A percentile compares a stretch with the other conserved stretches of the same genome.
Conservation (phyloP, 2,888 invertebrate genomes). For the Halocaridina rubra region DNA sequence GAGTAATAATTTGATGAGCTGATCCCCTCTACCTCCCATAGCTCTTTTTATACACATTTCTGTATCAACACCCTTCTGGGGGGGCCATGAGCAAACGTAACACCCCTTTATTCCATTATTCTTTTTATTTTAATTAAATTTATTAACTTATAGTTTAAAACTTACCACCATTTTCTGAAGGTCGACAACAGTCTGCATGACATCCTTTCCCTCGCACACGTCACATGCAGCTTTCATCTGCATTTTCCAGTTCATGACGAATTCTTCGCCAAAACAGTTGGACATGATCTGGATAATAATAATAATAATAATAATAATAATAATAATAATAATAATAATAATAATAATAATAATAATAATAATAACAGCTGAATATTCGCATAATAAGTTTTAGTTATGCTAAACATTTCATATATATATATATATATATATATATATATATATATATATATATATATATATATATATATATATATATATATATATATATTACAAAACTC, state of each 20-base stretch:
- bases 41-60: too few relatives aligned
- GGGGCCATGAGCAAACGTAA: too few relatives aligned
- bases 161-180: slow-evolving; percentile 1
- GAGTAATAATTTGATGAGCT: not conserved
- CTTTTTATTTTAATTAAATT: too few relatives aligned
- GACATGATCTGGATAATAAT: not conserved
- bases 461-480: not conserved
- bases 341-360: not conserved
- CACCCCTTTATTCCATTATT: too few relatives aligned
- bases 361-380: not conserved
- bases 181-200: not conserved
- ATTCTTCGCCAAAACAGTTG: not conserved
- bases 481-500: not conserved
- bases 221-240: not conserved
- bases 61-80: too few relatives aligned
- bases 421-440: too few relatives aligned
- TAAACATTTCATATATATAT: too few relatives aligned
- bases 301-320: too few relatives aligned
- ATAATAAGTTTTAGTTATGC: not conserved
- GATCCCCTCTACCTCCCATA: too few relatives aligned
- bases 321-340: too few relatives aligned
- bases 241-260: not conserved
- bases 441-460: not conserved
- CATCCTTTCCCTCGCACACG: not conserved
- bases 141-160: too few relatives aligned